Evolutionary conservation across 2,888 invertebrate genomes (phyloP), one percentile per base, ranked within the genome.

Genomic region (Polymixis flavicincta): DNA sequence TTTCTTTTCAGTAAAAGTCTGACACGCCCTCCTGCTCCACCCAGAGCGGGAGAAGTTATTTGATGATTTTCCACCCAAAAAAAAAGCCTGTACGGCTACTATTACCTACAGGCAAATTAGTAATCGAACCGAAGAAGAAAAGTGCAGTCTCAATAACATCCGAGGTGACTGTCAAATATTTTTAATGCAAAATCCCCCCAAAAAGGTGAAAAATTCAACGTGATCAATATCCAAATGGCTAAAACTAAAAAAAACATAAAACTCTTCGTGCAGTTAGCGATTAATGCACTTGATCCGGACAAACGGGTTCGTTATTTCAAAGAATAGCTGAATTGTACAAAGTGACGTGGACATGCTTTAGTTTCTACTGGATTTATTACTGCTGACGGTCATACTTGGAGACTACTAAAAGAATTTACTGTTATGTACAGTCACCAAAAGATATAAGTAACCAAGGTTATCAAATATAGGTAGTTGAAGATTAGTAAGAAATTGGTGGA

Each of bases 351-450:
- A 86, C 84, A 87, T 74, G 85, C 84, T 82, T 88, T 85, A 87
- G 75, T 83, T 88, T 83, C 85, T 75, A 66, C 75, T 52, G 67
- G 89, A 88, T 90, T 91, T 89, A 88, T 89, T 83, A 83, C 77
- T 68, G 88, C 87, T 85, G 88, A 87, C 73, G 80, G 67, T 67
- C 48, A 75, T 84, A 84, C 71, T 76, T 60, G 50, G 50, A 8
- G 69, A 66, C 63, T 76, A 75, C 80, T 86, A 78, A 79, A 88
- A 87, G 83, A 85, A 87, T 82, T 84, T 76, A 74, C 66, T 80
- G 74, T 80, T 76, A 80, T 69, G 54, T 73, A 37, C 37, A 37
- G 37, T 5, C 37, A 37, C 37, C 6, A 37, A 37, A 37, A 37
- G 37, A 37, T 3, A 37, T 37, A 5, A 37, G 37, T 37, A 37